Evolutionary conservation across 2,888 invertebrate species (phyloP), one percentile per base, ranked within the genome.

Genomic region (Oscheius myriophilus): DNA sequence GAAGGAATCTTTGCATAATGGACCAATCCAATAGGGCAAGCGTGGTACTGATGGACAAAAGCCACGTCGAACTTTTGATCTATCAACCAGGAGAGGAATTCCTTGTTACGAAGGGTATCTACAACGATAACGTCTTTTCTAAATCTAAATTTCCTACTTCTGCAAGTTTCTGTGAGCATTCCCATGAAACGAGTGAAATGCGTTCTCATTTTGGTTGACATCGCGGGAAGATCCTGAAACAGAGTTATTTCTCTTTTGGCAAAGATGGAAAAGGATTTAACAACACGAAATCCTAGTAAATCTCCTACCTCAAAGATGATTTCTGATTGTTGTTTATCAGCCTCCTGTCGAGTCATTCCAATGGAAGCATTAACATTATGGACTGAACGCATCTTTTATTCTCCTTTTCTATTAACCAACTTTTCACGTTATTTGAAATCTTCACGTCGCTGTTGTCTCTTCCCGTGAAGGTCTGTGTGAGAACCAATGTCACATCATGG

Each of bases 11-110:
- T 63, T 46, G 75, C 69, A 16, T 51, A n/a, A n/a, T 69, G 69
- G 25, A 71, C 65, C 21, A 76, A 33, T 52, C 76, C 76, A 18
- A 76, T 75, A 23, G 74, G 63, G 41, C 76, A 76, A 21, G 66
- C 52, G 42, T 68, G 61, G 66, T 73, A 73, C 72, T 71, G 75
- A 58, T 79, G 77, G 9, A 73, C 46, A 61, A 80, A 73, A n/a
- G 76, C 78, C 12, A 81, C 12, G 55, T 81, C 81, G 63, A 75
- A 80, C 49, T 77, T 69, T 26, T 66, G 70, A 7, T 63, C 63
- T 23, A 53, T 33, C 39, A 79, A 68, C 54, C 66, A 53, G 7
- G 25, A n/a, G 33, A 78, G 33, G 33, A 78, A 54, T 26, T 46
- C 52, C 61, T 71, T 73, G 58, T 74, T 70, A 3, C 42, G 45